These are phyloP conservation scores for Tragopan temminckii DNA, from an alignment of 2,797 vertebrate genomes.

Conservation along the genomic window DNA sequence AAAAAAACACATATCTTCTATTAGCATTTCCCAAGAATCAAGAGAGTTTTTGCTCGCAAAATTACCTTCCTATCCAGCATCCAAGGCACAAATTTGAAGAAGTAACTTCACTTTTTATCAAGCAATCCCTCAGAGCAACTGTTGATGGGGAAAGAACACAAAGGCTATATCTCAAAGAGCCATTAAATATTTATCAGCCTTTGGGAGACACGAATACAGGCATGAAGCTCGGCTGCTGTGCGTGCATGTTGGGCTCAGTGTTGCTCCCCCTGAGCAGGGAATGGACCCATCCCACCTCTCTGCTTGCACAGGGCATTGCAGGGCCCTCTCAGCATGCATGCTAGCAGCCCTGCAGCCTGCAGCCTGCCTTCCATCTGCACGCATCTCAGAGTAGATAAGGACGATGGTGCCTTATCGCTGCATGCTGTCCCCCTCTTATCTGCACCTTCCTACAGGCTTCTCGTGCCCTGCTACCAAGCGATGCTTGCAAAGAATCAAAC, in stretches of 20 bases:
- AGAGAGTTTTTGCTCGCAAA: neutral
- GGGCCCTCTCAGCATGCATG: neutral
- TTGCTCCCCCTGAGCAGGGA: neutral
- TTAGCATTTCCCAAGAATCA: neutral
- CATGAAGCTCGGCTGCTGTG: neutral
- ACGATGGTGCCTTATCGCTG: neutral
- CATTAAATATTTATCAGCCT: conserved; percentile 33
- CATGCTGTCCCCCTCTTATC: neutral
- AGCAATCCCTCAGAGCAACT: conserved; percentile 16
- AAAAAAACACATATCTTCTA: neutral
- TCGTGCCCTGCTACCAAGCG: neutral
- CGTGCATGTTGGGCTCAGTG: neutral
- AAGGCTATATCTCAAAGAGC: accelerated
- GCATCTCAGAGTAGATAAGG: neutral
- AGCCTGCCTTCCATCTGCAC: neutral
- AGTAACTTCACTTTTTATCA: conserved; percentile 16
- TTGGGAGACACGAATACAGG: neutral
- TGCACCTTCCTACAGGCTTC: neutral
- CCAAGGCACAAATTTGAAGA: neutral
- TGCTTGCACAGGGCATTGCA: neutral
- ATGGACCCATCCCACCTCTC: neutral
- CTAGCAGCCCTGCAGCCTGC: neutral
- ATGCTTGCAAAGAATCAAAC: neutral
- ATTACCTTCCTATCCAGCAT: neutral
- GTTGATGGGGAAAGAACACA: neutral